These are phyloP conservation scores for Leptopilina syphax DNA, from an alignment of 2,888 invertebrate species.

Conservation along the genomic window DNA sequence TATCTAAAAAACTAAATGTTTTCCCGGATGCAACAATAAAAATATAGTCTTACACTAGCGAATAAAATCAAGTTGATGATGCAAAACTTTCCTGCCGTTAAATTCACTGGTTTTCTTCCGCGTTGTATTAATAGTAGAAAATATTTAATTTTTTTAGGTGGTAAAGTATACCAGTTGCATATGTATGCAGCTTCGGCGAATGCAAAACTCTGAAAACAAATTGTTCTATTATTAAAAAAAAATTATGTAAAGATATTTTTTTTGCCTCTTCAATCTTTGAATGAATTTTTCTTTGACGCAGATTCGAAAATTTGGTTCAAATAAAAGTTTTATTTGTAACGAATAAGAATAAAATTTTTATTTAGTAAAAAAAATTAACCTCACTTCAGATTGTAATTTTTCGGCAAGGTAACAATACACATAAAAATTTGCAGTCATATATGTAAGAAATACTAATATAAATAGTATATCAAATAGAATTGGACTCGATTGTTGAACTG, in stretches of 20 bases:
- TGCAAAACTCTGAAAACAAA: constrained; percentile 47
- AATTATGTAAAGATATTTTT: too few relatives aligned
- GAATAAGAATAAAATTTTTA: too few relatives aligned
- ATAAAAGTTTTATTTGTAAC: too few relatives aligned
- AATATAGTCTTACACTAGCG: constrained; percentile 44
- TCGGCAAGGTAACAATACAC: constrained; percentile 50
- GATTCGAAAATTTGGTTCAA: too few relatives aligned
- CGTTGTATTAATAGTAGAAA: constrained; percentile 55
- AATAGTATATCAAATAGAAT: constrained; percentile 40
- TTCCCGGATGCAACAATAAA: too few relatives aligned
- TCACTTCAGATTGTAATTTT: constrained; percentile 43
- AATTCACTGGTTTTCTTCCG: constrained; percentile 50
- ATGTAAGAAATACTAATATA: constrained; percentile 38
- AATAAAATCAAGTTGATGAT: constrained; percentile 50
- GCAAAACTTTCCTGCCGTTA: constrained; percentile 58
- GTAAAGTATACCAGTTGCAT: constrained; percentile 56
- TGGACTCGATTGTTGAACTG: background rate
- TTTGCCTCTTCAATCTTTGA: too few relatives aligned
- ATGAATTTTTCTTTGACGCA: too few relatives aligned
- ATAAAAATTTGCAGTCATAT: constrained; percentile 46
- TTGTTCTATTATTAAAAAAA: background rate
- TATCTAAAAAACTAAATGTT: background rate
- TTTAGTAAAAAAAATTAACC: background rate
- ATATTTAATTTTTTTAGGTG: constrained; percentile 46
- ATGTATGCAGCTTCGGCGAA: constrained; percentile 53